Evolutionary conservation across 2,113 vertebrate genomes (phyloP), one percentile per base, ranked within the genome.

Genomic region (Amphilophus citrinellus): DNA sequence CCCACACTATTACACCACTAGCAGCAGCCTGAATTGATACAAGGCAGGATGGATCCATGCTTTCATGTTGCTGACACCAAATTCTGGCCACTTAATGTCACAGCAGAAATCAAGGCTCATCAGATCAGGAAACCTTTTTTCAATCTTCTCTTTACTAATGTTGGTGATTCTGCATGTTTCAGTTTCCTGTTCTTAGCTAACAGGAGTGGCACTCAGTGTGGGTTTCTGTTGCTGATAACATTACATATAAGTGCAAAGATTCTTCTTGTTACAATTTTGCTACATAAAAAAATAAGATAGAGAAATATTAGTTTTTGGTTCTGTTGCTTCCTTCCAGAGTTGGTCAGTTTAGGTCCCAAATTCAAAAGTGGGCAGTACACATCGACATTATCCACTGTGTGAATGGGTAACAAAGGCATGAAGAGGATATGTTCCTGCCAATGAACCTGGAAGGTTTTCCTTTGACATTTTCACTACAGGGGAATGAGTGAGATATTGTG

Each of bases 391-490:
- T 82, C 24, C 6, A 7, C 14, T 10, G 42, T 39, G 77, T 85
- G 84, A 47, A 91, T 92, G 76, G 86, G 77, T 92, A 85, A 91
- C 89, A 80, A 17, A 76, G 85, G 81, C 37, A 79, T 82, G 18
- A 50, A 2, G 37, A 81, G 79, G 61, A 79, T 32, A 37, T 63
- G 58, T 77, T 81, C 76, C 80, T 82, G 77, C 78, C 80, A 79
- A 60, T 80, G 61, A 85, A 50, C 80, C 76, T 62, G 27, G 27
- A 10, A 84, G 78, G 83, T 78, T 59, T 85, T 90, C 81, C 85
- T 85, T 89, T 92, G 89, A 90, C 91, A 90, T 86, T 90, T 91
- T 66, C 44, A 68, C 10, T 62, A 63, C 83, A 27, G 81, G n/a
- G 42, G 24, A 84, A 62, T 61, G 75, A n/a, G 13, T 9, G 53